Conservation (phyloP, 2,888 invertebrate genomes). For the Dryobota labecula region DNA sequence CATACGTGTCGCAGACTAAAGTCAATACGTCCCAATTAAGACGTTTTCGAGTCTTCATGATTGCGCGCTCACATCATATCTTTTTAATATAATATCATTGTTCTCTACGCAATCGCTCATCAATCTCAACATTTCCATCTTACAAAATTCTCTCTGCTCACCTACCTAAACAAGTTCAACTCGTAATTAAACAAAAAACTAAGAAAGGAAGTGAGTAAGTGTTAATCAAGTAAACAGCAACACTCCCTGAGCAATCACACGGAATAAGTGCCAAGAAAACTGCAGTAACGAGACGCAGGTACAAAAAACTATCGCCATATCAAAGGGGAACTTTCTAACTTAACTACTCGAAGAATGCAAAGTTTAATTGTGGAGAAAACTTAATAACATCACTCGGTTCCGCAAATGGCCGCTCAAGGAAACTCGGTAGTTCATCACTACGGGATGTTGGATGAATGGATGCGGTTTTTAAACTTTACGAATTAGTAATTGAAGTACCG, state of each 20-base stretch:
- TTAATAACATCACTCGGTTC: conserved; percentile 76
- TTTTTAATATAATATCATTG: no score
- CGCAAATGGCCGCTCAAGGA: conserved; percentile 73
- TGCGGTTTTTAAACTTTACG: conserved; percentile 40
- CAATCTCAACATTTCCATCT: neutral
- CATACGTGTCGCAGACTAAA: no score
- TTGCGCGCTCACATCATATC: no score
- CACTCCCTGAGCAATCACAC: conserved; percentile 52
- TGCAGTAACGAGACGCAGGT: conserved; percentile 48
- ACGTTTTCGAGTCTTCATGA: no score
- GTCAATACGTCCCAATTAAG: no score
- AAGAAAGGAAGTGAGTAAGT: conserved; percentile 46
- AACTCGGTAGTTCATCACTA: conserved; percentile 61
- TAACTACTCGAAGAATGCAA: conserved; percentile 72
- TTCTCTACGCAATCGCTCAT: neutral
- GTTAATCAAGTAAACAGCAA: conserved; percentile 52
- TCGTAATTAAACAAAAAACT: conserved; percentile 36
- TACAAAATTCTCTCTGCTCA: neutral
- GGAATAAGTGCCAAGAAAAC: conserved; percentile 61
- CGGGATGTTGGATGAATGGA: conserved; percentile 48
- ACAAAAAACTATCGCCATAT: conserved; percentile 61
- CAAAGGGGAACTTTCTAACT: conserved; percentile 70
- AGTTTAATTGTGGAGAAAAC: conserved; percentile 83
- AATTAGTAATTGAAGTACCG: neutral
- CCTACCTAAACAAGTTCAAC: conserved; percentile 1